Evolutionary conservation across 2,888 invertebrate genomes (phyloP).

Genomic region (Poecilobothrus nobilitatus): DNA sequence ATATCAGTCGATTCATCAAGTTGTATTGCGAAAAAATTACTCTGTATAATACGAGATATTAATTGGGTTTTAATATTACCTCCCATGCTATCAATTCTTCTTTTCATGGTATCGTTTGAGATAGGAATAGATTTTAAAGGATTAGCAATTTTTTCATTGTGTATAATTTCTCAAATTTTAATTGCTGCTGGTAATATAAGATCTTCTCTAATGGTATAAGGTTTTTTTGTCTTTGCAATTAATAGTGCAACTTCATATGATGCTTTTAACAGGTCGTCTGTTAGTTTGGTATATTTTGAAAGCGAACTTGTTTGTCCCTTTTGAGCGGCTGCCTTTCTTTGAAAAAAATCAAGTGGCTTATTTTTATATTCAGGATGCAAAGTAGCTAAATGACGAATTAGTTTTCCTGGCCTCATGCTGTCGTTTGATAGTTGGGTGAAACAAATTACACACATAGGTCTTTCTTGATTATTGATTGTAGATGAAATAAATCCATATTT

Average conservation of each 20-base stretch:
- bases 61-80: too few relatives aligned
- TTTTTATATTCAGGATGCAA: slow-evolving; percentile 8
- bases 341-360: too few relatives aligned
- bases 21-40: neutral
- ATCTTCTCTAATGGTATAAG: slow-evolving; percentile 5
- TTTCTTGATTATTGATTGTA: slow-evolving; percentile 8
- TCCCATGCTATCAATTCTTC: too few relatives aligned
- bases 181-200: slow-evolving; percentile 9
- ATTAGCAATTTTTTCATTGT: neutral
- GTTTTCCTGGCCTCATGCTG: slow-evolving; percentile 7
- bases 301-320: slow-evolving; percentile 8
- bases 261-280: neutral
- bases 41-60: too few relatives aligned
- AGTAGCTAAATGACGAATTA: slow-evolving; percentile 7
- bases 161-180: slow-evolving; percentile 4
- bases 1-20: slow-evolving; percentile 10
- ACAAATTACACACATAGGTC: slow-evolving; percentile 3
- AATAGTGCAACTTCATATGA: neutral
- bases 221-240: slow-evolving; percentile 7
- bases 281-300: neutral
- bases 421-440: slow-evolving; percentile 8
- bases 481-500: slow-evolving; percentile 9
- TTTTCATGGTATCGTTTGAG: too few relatives aligned
- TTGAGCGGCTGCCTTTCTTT: slow-evolving; percentile 7
- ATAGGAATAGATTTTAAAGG: too few relatives aligned